A percentile compares a stretch with the other conserved stretches of the same genome.
Evolutionary conservation across 2,888 invertebrate species (phyloP).

Genomic region (Noctua fimbriata): DNA sequence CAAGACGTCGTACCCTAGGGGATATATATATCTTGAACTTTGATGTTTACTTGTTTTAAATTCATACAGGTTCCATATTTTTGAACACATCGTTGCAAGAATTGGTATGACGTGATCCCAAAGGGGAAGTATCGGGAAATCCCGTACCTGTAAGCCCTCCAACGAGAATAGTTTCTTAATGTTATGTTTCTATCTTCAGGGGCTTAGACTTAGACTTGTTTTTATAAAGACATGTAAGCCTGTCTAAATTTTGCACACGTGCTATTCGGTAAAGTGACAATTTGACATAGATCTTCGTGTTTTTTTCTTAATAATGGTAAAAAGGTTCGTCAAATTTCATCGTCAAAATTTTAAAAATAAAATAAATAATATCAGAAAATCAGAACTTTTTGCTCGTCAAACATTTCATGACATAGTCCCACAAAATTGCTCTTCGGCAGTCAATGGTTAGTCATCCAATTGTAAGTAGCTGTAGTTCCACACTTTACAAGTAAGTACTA

Average conservation of each 20-base stretch:
- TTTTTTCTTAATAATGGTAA: neutral
- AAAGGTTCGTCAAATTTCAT: neutral
- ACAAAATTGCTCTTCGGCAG: too few species aligned
- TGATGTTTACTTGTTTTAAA: conserved; percentile 38
- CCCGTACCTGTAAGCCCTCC: too few species aligned
- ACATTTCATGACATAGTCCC: too few species aligned
- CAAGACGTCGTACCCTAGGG: conserved; percentile 3
- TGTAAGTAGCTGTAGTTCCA: neutral
- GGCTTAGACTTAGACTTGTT: neutral
- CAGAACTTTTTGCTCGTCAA: neutral
- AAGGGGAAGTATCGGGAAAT: neutral
- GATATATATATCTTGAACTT: conserved; percentile 7
- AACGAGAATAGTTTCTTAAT: neutral
- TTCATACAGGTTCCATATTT: conserved; percentile 18
- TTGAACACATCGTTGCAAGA: neutral
- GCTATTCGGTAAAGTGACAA: neutral
- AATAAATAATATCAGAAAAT: neutral
- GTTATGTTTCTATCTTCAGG: neutral
- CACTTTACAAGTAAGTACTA: neutral
- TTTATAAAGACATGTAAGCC: neutral
- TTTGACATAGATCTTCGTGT: too few species aligned
- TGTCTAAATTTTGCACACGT: too few species aligned
- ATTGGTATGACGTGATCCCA: neutral
- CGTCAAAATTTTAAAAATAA: too few species aligned
- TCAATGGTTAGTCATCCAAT: too few species aligned